phyloP scores from a whole-genome alignment of 2,113 vertebrate species.

The Sebastes fasciatus region DNA sequence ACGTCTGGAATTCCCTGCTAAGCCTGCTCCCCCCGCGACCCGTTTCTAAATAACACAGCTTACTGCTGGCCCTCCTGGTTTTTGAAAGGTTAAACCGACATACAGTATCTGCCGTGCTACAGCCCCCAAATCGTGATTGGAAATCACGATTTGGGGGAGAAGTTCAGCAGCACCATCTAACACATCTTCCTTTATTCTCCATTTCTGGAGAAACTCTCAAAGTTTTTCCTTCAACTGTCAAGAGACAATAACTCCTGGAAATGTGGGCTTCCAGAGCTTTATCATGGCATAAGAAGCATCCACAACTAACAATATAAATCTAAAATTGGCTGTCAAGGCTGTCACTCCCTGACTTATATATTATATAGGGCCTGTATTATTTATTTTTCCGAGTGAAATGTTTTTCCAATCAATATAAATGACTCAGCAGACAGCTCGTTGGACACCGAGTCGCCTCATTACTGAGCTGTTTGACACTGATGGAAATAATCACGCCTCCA shows the following conservation, averaged over 20 bases:
- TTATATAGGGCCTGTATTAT: background rate
- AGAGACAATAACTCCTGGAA: conserved; percentile 2
- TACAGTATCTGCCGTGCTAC: no score
- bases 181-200: background rate
- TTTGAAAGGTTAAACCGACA: no score
- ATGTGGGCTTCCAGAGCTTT: background rate
- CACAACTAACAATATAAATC: background rate
- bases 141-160: background rate
- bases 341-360: background rate
- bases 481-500: conserved; percentile 17
- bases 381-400: background rate
- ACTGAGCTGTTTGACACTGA: conserved; percentile 11
- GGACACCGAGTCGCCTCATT: conserved; percentile 2
- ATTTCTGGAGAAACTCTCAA: background rate
- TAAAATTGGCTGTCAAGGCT: background rate
- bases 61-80: no score
- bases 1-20: no score
- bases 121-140: no score
- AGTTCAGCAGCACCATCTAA: background rate
- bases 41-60: no score
- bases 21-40: no score
- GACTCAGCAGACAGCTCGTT: background rate
- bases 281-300: background rate
- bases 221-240: background rate
- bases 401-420: conserved; percentile 2